Base-by-base conservation (phyloP, 1,140 invertebrate genomes). In the Calephelis nemesis region DNA sequence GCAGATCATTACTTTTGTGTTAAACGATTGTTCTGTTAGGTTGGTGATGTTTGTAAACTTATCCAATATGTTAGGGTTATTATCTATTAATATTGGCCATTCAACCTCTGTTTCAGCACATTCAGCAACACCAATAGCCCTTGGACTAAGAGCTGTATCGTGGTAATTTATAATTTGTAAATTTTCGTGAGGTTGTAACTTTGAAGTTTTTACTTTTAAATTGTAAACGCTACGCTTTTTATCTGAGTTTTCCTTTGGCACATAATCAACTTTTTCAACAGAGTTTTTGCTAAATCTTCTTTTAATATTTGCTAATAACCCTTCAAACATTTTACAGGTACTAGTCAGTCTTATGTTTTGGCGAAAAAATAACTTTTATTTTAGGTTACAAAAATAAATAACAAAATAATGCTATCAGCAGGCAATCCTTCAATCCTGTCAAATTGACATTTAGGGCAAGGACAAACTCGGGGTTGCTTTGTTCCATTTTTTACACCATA, bases 21-120 rank as follows among this genome's bases (percentile, higher is more conserved):
- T 76, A 72, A 75, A 73, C 49, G 79, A 69, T 65, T 92, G 82
- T 70, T 94, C 88, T 74, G 90, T 85, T 48, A 94, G 86, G 60
- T 91, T 93, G 68, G 94, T 93, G 71, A 95, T 94, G 76, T 92
- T 92, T 75, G 94, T 93, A 92, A 95, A 96, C 83, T 93, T 94
- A 74, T 95, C 94, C 74, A 95, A 89, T 77, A 96, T 93, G 84
- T 95, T 93, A 47, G 85, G 86, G 70, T 88, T 87, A 73, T 83
- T 85, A 65, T 91, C 88, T 69, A 75, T 72, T 7, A 90, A 65
- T 47, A 67, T 70, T 72, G 87, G 83, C 89, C 89, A 91, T 64
- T 85, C 87, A 65, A 91, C 85, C 72, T 91, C 89, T 58, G 89
- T 91, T 73, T 83, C 68, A 49, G 82, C 87, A 79, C 79, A 86